Evolutionary conservation across 2,113 vertebrate genomes (phyloP).

Genomic region (Larimichthys polyactis): DNA sequence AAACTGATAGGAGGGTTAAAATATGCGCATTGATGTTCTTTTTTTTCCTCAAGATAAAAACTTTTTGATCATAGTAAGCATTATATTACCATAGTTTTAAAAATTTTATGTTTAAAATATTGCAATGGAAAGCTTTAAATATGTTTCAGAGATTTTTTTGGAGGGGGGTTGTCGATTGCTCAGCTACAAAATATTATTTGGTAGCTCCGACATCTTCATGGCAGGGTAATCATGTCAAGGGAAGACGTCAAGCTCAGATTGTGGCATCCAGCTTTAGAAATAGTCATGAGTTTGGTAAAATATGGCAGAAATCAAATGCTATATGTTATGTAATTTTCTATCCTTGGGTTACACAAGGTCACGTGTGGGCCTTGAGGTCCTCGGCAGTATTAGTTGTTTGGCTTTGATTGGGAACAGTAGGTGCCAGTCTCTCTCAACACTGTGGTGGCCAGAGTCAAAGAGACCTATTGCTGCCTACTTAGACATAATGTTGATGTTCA

Average conservation of each 20-base stretch:
- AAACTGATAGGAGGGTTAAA: slow-evolving; percentile 15
- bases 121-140: background rate
- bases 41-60: background rate
- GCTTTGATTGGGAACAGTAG: no score
- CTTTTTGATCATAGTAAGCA: slow-evolving; percentile 11
- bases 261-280: slow-evolving; percentile 15
- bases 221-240: slow-evolving; percentile 19
- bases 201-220: background rate
- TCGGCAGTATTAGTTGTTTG: no score
- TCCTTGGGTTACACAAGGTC: no score
- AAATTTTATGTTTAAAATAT: background rate
- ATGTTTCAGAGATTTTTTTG: background rate
- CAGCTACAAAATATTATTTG: background rate
- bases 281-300: slow-evolving; percentile 18
- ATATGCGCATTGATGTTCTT: slow-evolving; percentile 4
- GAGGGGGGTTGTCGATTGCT: background rate
- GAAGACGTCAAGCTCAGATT: slow-evolving; percentile 20
- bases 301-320: slow-evolving; percentile 2
- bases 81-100: slow-evolving; percentile 15
- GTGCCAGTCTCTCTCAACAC: no score
- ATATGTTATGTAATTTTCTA: no score
- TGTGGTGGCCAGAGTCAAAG: no score
- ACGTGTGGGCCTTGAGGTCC: no score
- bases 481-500: no score
- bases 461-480: no score